phyloP scores from a whole-genome alignment of 2,888 invertebrate genomes.

The Drosophila rellima region DNA sequence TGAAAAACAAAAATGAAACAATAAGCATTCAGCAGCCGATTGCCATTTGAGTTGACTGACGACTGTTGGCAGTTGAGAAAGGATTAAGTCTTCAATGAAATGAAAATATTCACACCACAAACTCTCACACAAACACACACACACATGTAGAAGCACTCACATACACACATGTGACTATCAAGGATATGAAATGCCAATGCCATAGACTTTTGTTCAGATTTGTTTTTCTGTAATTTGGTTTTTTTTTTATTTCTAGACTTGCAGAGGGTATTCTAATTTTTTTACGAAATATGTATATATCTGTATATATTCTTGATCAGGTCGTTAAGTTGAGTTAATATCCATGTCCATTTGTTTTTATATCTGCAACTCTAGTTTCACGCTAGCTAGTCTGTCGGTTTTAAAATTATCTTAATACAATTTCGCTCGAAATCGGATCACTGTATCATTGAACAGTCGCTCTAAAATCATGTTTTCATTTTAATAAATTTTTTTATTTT shows the following conservation, averaged over 20 bases:
- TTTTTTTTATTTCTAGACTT: neutral
- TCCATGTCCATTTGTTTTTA: too few species aligned
- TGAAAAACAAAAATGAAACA: slow-evolving; percentile 39
- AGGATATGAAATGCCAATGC: slow-evolving; percentile 50
- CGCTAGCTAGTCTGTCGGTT: too few species aligned
- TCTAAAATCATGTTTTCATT: too few species aligned
- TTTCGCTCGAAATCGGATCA: too few species aligned
- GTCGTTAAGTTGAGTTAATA: too few species aligned
- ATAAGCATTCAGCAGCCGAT: slow-evolving; percentile 50
- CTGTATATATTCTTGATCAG: too few species aligned
- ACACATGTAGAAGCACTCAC: slow-evolving; percentile 3
- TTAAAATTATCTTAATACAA: too few species aligned
- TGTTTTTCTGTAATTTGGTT: slow-evolving; percentile 9
- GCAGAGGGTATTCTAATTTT: neutral
- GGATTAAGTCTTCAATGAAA: slow-evolving; percentile 75
- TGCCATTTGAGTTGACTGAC: slow-evolving; percentile 40
- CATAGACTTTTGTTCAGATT: slow-evolving; percentile 56
- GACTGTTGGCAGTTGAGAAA: slow-evolving; percentile 52
- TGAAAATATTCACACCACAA: slow-evolving; percentile 46
- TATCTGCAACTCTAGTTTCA: too few species aligned
- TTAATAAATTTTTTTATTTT: too few species aligned
- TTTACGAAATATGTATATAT: neutral
- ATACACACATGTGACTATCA: slow-evolving; percentile 21
- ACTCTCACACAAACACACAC: slow-evolving; percentile 14
- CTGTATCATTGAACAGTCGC: too few species aligned